Conservation (phyloP, 2,113 vertebrate genomes). For the Ctenodactylus gundi region DNA sequence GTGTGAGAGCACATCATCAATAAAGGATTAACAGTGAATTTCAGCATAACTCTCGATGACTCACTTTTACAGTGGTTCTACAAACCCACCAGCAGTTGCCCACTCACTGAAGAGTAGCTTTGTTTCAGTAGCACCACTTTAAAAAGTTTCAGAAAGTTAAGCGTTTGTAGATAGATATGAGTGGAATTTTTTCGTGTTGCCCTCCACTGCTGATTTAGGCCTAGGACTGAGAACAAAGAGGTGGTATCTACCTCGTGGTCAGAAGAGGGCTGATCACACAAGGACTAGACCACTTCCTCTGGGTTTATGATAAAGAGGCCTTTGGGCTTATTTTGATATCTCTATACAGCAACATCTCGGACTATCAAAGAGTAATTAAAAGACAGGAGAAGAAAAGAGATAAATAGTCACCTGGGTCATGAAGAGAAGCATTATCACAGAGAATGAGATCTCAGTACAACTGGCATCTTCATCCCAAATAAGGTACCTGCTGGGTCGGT, state of each 20-base stretch:
- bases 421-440: not conserved
- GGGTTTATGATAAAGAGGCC: not conserved
- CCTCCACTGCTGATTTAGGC: not conserved
- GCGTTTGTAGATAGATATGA: not conserved
- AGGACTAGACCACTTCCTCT: not conserved
- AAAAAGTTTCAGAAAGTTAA: slow-evolving; percentile 21
- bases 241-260: not conserved
- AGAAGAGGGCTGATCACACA: not conserved
- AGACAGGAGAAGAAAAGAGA: not conserved
- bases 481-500: not conserved
- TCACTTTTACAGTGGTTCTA: not conserved
- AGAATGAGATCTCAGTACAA: not conserved
- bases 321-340: not conserved
- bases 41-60: not conserved
- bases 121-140: slow-evolving; percentile 35
- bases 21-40: not conserved
- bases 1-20: not conserved
- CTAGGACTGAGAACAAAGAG: not conserved
- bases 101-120: not conserved
- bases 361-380: not conserved
- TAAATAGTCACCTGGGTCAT: not conserved
- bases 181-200: not conserved
- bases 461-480: not conserved
- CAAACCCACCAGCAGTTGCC: not conserved
- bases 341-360: not conserved